A percentile compares a stretch with the other conserved stretches of the same genome.
phyloP scores from a whole-genome alignment of 1,140 invertebrate species.

The Sarcophaga bullata region DNA sequence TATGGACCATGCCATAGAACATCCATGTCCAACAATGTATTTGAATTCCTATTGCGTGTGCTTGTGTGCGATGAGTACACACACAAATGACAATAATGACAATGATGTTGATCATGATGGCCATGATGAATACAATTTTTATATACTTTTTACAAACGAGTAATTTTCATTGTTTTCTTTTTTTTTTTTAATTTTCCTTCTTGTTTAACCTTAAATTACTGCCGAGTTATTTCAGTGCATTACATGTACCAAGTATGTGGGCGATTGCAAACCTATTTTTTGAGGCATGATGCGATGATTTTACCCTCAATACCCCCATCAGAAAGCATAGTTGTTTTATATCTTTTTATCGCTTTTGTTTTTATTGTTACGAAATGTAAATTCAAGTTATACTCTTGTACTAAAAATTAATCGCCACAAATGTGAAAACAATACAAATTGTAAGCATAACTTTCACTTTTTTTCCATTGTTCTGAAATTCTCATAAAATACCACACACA shows the following conservation, averaged over 20 bases:
- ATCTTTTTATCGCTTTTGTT: not conserved
- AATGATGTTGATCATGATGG: not conserved
- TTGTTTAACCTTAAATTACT: too few species aligned
- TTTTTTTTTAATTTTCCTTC: too few species aligned
- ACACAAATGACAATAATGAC: not conserved
- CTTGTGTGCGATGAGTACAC: not conserved
- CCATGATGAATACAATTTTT: not conserved
- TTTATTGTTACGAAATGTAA: not conserved
- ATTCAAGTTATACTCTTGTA: not conserved
- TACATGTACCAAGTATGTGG: not conserved
- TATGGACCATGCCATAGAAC: not conserved
- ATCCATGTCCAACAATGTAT: constrained; percentile 3
- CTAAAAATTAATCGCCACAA: not conserved
- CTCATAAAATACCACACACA: too few species aligned
- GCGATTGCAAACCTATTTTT: not conserved
- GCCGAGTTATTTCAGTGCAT: too few species aligned
- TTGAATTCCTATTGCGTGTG: not conserved
- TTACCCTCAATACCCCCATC: not conserved
- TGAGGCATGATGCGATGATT: not conserved
- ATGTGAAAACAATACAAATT: not conserved
- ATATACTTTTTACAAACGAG: constrained; percentile 7
- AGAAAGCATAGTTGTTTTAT: not conserved
- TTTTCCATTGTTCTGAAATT: too few species aligned
- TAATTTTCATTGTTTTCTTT: not conserved
- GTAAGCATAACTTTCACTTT: too few species aligned